phyloP scores from a whole-genome alignment of 2,113 vertebrate genomes.

The Isichthys henryi region DNA sequence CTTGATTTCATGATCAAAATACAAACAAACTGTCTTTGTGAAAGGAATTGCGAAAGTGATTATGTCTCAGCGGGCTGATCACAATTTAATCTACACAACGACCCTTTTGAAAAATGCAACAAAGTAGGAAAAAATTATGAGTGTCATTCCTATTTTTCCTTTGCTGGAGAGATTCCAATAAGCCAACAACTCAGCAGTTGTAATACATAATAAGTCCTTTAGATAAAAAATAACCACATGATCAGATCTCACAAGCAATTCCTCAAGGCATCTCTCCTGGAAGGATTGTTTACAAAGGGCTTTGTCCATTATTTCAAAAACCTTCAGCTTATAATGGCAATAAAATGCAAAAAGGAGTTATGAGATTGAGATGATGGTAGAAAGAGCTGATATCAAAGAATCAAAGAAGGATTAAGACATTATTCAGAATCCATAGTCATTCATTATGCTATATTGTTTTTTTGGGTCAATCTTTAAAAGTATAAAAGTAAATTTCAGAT shows the following conservation, averaged over 20 bases:
- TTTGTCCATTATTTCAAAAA: background rate
- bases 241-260: background rate
- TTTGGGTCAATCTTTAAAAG: background rate
- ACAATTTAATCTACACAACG: background rate
- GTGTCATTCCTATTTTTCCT: background rate
- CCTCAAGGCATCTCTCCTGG: background rate
- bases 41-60: background rate
- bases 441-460: background rate
- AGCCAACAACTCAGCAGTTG: background rate
- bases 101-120: background rate
- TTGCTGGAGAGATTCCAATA: background rate
- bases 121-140: background rate
- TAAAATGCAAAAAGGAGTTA: background rate
- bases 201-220: background rate
- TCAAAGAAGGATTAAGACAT: background rate
- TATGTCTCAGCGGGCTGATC: background rate
- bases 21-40: background rate
- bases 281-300: background rate
- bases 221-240: conserved; percentile 8
- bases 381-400: background rate
- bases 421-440: background rate
- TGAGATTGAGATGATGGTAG: background rate
- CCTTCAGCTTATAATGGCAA: background rate
- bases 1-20: background rate
- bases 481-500: background rate